Base-by-base conservation (phyloP, 2,888 invertebrate genomes). In the Drosophila atroscutellata region DNA sequence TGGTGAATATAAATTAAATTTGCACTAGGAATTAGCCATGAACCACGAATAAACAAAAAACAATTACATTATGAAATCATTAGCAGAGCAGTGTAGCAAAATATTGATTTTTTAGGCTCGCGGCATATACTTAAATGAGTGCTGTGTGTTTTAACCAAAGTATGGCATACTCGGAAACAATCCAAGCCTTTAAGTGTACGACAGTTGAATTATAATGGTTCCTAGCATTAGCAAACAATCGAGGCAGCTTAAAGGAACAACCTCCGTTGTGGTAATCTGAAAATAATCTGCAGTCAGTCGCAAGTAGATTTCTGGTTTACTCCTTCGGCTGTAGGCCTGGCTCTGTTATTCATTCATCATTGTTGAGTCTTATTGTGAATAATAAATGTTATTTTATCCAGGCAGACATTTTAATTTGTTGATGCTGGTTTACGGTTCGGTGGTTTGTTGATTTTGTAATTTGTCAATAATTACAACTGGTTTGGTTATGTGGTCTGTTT, bases 381-480 rank as follows among this genome's bases (percentile, higher is more conserved):
- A 83, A 80, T 75, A 83, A 85, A 83, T 85, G 80, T 83, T 85
- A 69, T 86, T 85, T 85, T 83, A 80, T 83, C 69, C 73, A 55
- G 68, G 57, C 75, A 81, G 81, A 86, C 83, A 86, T 86, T 83
- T 83, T 86, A 83, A 83, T 83, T 80, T 86, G 83, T 86, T 83
- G 83, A 86, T 75, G 83, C 81, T 83, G 83, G 83, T 86, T 86
- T 83, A 67, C 66, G 81, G 81, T 69, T 83, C 75, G 70, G 81
- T 60, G 86, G 86, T 83, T 86, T 83, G 83, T 83, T 83, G 86
- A 86, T 83, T 86, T 86, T 83, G 77, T 80, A 83, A 83, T 83
- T 83, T 83, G 83, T 86, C 83, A 83, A 83, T 86, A 83, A 83
- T 83, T 83, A 86, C 86, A 86, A 74, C 66, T 69, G 62, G 70